Evolutionary conservation across 2,888 invertebrate genomes (phyloP).

Genomic region (Hypomecis atomaria): DNA sequence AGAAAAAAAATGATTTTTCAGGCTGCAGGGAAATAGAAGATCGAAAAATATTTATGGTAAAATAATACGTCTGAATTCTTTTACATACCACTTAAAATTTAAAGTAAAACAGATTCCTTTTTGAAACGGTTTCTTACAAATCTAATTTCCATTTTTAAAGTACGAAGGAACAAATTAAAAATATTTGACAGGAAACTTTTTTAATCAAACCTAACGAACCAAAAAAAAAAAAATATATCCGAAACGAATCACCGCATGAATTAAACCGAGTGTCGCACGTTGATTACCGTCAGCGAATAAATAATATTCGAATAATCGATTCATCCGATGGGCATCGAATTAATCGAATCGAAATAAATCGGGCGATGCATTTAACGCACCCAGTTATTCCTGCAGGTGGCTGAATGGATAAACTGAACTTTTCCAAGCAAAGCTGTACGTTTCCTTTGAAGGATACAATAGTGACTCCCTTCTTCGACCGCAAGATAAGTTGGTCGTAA

Average conservation of each 20-base stretch:
- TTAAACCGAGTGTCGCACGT: constrained; percentile 66
- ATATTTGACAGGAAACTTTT: background rate
- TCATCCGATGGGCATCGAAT: constrained; percentile 62
- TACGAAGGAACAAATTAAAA: background rate
- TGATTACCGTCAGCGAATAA: constrained; percentile 77
- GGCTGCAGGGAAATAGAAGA: background rate
- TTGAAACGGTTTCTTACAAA: no score
- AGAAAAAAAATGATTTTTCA: background rate
- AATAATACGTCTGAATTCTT: no score
- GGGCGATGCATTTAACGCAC: constrained; percentile 26
- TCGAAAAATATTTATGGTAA: no score
- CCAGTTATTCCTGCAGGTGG: background rate
- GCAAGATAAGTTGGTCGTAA: background rate
- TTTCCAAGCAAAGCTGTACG: background rate
- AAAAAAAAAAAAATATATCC: constrained; percentile 50
- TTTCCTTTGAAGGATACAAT: background rate
- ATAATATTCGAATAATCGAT: constrained; percentile 61
- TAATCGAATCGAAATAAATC: constrained; percentile 63
- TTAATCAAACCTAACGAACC: constrained; percentile 9
- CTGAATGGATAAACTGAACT: background rate
- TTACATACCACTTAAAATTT: no score
- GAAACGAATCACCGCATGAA: constrained; percentile 65
- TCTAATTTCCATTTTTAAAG: no score
- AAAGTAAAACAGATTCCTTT: no score
- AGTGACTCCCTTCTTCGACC: background rate